Evolutionary conservation across 1,140 invertebrate species (phyloP).

Genomic region (Leguminivora glycinivorella): DNA sequence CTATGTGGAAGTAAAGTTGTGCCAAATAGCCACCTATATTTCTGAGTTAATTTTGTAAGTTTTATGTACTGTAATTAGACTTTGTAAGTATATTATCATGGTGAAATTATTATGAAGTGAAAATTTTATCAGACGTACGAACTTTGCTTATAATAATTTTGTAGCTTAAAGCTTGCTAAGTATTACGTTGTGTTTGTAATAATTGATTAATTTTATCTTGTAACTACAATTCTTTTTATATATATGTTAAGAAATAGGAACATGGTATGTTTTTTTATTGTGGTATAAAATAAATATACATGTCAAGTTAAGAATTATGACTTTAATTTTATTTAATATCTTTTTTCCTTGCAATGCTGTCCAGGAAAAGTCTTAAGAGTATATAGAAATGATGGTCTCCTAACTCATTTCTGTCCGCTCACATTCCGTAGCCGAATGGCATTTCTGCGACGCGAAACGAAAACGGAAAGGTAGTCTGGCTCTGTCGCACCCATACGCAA

Average conservation of each 20-base stretch:
- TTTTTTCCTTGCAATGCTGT: not conserved
- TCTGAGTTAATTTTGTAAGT: not conserved
- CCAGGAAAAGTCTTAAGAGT: too few relatives aligned
- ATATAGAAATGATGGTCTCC: too few relatives aligned
- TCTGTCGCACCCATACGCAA: too few relatives aligned
- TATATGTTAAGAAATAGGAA: constrained; percentile 56
- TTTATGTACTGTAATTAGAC: constrained; percentile 13
- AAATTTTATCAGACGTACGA: constrained; percentile 31
- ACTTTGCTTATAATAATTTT: constrained; percentile 37
- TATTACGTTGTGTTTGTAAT: constrained; percentile 49
- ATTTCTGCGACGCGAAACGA: too few relatives aligned
- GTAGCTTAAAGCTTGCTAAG: constrained; percentile 48
- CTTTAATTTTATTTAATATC: not conserved
- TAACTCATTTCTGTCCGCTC: too few relatives aligned
- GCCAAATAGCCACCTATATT: not conserved
- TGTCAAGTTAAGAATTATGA: constrained; percentile 45
- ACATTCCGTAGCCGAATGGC: too few relatives aligned
- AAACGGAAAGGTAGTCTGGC: too few relatives aligned
- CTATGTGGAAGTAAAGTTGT: constrained; percentile 14
- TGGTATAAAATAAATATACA: constrained; percentile 66
- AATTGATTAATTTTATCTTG: constrained; percentile 34
- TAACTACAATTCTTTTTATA: constrained; percentile 36
- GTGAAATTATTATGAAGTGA: constrained; percentile 29
- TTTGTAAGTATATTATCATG: constrained; percentile 15
- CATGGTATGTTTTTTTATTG: constrained; percentile 63